Evolutionary conservation across 2,888 invertebrate species (phyloP).

Genomic region (Biston stratarius): DNA sequence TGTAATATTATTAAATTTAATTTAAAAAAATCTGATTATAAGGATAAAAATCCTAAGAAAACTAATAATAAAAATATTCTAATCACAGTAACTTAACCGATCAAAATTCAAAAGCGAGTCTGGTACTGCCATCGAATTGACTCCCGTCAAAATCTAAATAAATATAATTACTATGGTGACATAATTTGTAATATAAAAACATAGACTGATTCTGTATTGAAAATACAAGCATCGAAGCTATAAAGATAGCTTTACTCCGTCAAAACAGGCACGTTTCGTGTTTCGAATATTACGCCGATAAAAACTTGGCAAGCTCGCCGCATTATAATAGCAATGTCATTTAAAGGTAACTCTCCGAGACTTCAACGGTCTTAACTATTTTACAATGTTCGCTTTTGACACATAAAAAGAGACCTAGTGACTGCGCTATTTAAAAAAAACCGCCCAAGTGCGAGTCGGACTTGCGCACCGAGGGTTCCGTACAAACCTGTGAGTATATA

Average conservation of each 20-base stretch:
- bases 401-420: no score
- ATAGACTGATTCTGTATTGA: constrained; percentile 17
- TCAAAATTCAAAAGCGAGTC: not conserved
- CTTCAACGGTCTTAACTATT: constrained; percentile 20
- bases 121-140: no score
- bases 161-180: not conserved
- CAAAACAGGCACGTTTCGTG: constrained; percentile 30
- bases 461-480: no score
- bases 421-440: no score
- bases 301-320: constrained; percentile 36
- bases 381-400: constrained; percentile 14
- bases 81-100: not conserved
- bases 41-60: no score
- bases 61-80: not conserved
- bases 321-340: constrained; percentile 32
- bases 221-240: constrained; percentile 13
- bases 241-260: constrained; percentile 23
- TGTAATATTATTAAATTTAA: no score
- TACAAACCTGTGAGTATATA: no score
- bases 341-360: constrained; percentile 28
- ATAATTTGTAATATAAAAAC: constrained; percentile 10
- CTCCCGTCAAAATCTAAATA: not conserved
- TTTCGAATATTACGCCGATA: constrained; percentile 31
- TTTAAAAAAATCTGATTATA: no score
- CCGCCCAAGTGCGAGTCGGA: no score